Evolutionary conservation across 2,888 invertebrate species (phyloP), one percentile per base, ranked within the genome.

Genomic region (Chrysina gloriosa): DNA sequence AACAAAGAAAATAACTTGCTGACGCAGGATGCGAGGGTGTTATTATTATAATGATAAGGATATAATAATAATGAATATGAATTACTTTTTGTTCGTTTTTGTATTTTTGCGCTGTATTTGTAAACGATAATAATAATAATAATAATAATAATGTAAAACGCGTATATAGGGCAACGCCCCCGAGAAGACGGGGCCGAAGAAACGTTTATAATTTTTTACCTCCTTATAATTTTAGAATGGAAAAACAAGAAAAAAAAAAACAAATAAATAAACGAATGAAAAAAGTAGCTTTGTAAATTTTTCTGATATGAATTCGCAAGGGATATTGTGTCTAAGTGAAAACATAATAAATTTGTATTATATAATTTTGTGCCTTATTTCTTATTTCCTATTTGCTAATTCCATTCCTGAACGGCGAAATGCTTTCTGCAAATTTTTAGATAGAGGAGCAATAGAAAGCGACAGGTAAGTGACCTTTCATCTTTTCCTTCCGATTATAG

Each of bases 291-390:
- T 88, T 89, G 88, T 89, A 88, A 88, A 88, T 87, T 88, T 87
- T 88, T 88, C 87, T 87, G 86, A 79, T 79, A 79, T 81, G 78
- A 58, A 87, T 88, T 88, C 88, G 88, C 89, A 87, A 87, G 86
- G 88, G 87, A 88, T 82, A 88, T 87, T 88, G 88, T 89, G 89
- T 89, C 89, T 86, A 86, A 81, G 79, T 87, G 86, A 86, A 77
- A 82, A 78, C 80, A 80, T 81, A 88, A 88, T 88, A 84, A 89
- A 89, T 89, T 89, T 89, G 89, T 89, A 89, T 88, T 88, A 89
- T 89, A 84, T 69, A 82, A 85, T 71, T 70, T 36, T 71, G 63
- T 58, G 70, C 73, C 72, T 76, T 73, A 73, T 74, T 75, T 71
- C 39, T 48, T 67, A 69, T 65, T 29, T n/a, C n/a, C n/a, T n/a